phyloP scores from a whole-genome alignment of 2,113 vertebrate genomes.

The Lophius piscatorius region DNA sequence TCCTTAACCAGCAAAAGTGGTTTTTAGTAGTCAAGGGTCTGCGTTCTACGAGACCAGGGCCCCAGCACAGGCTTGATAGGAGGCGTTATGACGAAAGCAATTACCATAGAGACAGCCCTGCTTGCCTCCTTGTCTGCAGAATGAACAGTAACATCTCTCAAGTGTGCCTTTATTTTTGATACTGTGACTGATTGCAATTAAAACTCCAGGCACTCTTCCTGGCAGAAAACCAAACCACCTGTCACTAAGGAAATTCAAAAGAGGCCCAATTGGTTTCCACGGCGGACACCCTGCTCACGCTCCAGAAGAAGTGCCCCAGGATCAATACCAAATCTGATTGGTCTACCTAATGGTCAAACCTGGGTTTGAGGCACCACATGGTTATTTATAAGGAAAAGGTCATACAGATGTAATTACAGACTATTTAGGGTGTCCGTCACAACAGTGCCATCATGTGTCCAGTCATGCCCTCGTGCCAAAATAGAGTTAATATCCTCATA shows the following conservation, averaged over 20 bases:
- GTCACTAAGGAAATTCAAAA: not conserved
- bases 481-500: no score
- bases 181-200: not conserved
- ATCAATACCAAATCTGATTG: slow-evolving; percentile 24
- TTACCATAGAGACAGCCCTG: slow-evolving; percentile 77
- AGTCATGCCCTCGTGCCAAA: not conserved
- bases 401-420: slow-evolving; percentile 32
- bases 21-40: slow-evolving; percentile 57
- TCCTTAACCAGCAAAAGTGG: slow-evolving; percentile 43
- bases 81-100: slow-evolving; percentile 75
- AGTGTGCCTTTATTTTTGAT: slow-evolving; percentile 16
- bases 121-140: slow-evolving; percentile 43
- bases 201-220: not conserved
- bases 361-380: slow-evolving; percentile 26
- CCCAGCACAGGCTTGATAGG: slow-evolving; percentile 44
- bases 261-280: not conserved
- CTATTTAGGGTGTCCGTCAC: slow-evolving; percentile 31
- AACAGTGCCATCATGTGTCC: slow-evolving; percentile 80
- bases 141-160: slow-evolving; percentile 40
- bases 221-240: not conserved
- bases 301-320: not conserved
- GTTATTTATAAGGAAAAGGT: slow-evolving; percentile 56
- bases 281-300: not conserved
- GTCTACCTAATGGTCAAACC: slow-evolving; percentile 29
- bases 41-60: slow-evolving; percentile 53